A percentile compares a stretch with the other conserved stretches of the same genome.
Conservation (phyloP, 1,140 invertebrate genomes). For the Spodoptera frugiperda region DNA sequence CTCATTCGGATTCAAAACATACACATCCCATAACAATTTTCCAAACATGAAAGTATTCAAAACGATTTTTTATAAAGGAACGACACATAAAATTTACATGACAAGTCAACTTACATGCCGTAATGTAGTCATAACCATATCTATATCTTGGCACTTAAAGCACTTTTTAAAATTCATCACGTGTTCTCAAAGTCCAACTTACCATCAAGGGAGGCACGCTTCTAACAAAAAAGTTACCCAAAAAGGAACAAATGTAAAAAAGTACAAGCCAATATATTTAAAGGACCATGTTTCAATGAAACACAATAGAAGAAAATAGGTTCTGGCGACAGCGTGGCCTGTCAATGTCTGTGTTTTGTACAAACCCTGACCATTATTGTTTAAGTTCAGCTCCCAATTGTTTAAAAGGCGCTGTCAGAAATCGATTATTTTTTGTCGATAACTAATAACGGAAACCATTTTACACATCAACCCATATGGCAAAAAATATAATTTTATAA, state of each 20-base stretch:
- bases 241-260: slow-evolving; percentile 71
- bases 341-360: slow-evolving; percentile 46
- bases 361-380: slow-evolving; percentile 14
- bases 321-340: slow-evolving; percentile 67
- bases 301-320: slow-evolving; percentile 75
- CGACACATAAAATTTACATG: slow-evolving; percentile 67
- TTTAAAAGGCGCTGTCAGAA: background rate
- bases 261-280: slow-evolving; percentile 74
- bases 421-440: slow-evolving; percentile 31
- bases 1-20: slow-evolving; percentile 48
- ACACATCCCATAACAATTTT: slow-evolving; percentile 56
- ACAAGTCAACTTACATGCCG: slow-evolving; percentile 66
- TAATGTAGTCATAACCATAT: slow-evolving; percentile 73
- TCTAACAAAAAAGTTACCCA: slow-evolving; percentile 67
- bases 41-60: slow-evolving; percentile 54
- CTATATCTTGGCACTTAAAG: slow-evolving; percentile 70
- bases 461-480: slow-evolving; percentile 18
- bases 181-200: slow-evolving; percentile 65
- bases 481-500: slow-evolving; percentile 37
- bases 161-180: slow-evolving; percentile 83
- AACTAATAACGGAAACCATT: slow-evolving; percentile 9
- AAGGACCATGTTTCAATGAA: slow-evolving; percentile 72
- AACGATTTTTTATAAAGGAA: slow-evolving; percentile 59
- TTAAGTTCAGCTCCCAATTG: slow-evolving; percentile 19
- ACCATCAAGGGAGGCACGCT: slow-evolving; percentile 72